Base-by-base conservation (phyloP, 2,113 vertebrate species). In the Mixornis gularis region DNA sequence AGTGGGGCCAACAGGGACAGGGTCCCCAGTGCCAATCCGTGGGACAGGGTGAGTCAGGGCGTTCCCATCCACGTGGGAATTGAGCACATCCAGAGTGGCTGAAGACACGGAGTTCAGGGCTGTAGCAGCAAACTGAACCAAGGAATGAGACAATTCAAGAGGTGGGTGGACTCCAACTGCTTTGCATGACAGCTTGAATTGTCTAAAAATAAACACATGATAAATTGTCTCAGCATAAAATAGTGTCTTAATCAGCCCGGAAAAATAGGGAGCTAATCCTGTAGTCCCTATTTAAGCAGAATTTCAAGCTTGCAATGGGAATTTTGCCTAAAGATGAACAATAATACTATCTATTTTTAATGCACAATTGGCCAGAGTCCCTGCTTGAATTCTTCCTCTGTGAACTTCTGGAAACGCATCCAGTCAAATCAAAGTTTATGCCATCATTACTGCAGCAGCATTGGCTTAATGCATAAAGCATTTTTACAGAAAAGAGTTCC, bases 111-210 rank as follows among this genome's bases (percentile, higher is more conserved):
- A 96, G 1, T 98, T 98, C 36, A 99, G 51, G 24, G 98, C 97
- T 1, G 99, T 99, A 85, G 98, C 98, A 4, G 98, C 92, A 86
- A 99, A 99, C 95, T 96, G 97, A 90, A 99, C 96, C 89, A 98
- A 96, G 87, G 97, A 98, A 96, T 98, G 98, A 74, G 99, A 99
- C 76, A 99, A 98, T 95, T 98, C 97, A 95, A 99, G 94, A 16
- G 98, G 98, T 15, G 99, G 98, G 78, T 96, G 97, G 73, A 99
- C 97, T 3, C 98, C 98, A 79, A 98, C 88, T 1, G 97, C 99
- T 89, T 91, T 98, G 96, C 99, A 99, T 12, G 96, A 96, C 88
- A 99, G 85, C 90, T 89, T 97, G 96, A 99, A 98, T 89, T 98
- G 97, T 97, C 99, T 99, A 96, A 83, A 94, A 93, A 91, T 92